Base-by-base conservation (phyloP, 2,113 vertebrate species). In the Hipposideros armiger region DNA sequence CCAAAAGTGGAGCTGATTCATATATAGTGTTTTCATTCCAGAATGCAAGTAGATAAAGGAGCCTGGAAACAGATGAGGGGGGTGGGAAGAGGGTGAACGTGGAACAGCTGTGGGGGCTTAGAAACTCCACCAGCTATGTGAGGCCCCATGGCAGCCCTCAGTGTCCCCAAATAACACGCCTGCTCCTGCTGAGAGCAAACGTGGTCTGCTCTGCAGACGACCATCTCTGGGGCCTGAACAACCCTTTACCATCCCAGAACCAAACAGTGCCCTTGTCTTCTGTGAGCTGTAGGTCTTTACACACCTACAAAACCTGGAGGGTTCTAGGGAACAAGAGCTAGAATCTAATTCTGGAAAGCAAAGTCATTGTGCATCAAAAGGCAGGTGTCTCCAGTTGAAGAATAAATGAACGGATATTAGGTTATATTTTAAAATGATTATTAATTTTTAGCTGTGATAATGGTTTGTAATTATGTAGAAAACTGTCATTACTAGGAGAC, bases 401-500 rank as follows among this genome's bases (percentile, higher is more conserved):
- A 86, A 24, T 42, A 45, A 64, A 22, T 11, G 15, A 82, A 72
- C 22, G 17, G 17, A 40, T 36, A 9, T 28, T 94, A 26, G 70
- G 40, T 82, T 69, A 50, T 22, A 28, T 47, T 76, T 78, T 50
- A 9, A 83, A 60, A 50, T 36, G 30, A 10, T 62, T 45, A n/a
- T 78, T 81, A 83, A 50, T 45, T 85, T 70, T 73, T 40, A 73
- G 42, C 40, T 73, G 16, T 58, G 50, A 58, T 28, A 74, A 47
- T 36, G 20, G 20, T 47, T 30, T 32, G 9, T 22, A 40, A 5
- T 87, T 22, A 11, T 3, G 7, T 26, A 40, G 73, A 76, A 67
- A 82, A 93, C 60, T n/a, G 42, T 60, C 30, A 17, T 70, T 88
- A 83, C 91, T 42, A 64, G 67, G 67, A 86, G 85, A 13, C 52